Evolutionary conservation across 2,797 vertebrate genomes (phyloP), one percentile per base, ranked within the genome.

Genomic region (Toxotes lorentzi): DNA sequence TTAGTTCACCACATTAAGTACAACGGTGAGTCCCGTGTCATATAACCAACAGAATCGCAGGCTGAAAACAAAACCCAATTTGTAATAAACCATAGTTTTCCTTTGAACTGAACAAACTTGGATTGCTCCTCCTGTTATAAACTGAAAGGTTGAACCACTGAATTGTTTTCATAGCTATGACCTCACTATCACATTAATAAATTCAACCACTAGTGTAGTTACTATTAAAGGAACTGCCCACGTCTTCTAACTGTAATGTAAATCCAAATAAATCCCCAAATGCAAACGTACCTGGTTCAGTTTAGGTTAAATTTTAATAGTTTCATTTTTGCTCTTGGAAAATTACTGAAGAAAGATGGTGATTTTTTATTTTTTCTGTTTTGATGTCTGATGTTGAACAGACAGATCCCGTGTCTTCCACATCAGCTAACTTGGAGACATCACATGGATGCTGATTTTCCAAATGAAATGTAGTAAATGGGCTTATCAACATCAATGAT

Each of bases 401-500:
- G 54, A 57, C 54, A 5, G 1, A 57, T 10, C 30, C 10, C 32
- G 1, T 12, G 21, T 61, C 23, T 61, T 14, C 21, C 17, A 43
- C 16, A 57, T 77, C 60, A 57, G 13, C 48, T 23, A 23, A 12
- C 40, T 35, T 65, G 24, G 47, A 45, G 24, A 27, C 24, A 57
- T 40, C 27, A 14, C 63, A 59, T n/a, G 35, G 41, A n/a, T 13
- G 16, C 21, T 34, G 9, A 10, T 47, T 24, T 69, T 47, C 63
- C 13, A 61, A 45, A 62, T 41, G 1, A 47, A 43, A 59, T 58
- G 32, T 17, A 43, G 14, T 56, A 19, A 63, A 56, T 40, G 14
- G 32, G 8, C 19, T 73, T 48, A 30, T 56, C 11, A 27, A 23
- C 23, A 70, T 74, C 6, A n/a, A 23, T 54, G 41, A 68, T 32